phyloP scores from a whole-genome alignment of 1,140 invertebrate genomes.

The Pseudoatta argentina region DNA sequence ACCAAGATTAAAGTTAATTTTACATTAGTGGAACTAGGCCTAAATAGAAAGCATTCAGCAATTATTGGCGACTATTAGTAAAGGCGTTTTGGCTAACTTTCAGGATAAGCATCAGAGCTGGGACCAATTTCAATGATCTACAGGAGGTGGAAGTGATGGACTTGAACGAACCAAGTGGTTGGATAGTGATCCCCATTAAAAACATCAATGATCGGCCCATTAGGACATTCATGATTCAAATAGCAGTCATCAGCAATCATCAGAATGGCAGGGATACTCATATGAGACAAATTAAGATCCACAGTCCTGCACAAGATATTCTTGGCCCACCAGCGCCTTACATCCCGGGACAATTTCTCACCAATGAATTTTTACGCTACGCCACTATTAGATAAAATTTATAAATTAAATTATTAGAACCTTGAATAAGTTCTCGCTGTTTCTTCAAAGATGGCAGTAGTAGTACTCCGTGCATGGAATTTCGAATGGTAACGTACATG shows the following conservation, averaged over 20 bases:
- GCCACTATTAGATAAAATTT: slow-evolving; percentile 90
- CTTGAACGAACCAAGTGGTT: slow-evolving; percentile 97
- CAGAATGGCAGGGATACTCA: slow-evolving; percentile 99
- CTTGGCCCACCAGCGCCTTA: slow-evolving; percentile 90
- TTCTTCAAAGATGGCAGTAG: too few species aligned
- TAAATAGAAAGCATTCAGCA: not conserved
- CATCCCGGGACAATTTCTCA: slow-evolving; percentile 92
- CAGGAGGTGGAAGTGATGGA: slow-evolving; percentile 98
- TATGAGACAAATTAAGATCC: slow-evolving; percentile 98
- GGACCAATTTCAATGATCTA: slow-evolving; percentile 99
- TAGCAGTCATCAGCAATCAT: slow-evolving; percentile 98
- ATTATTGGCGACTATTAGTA: not conserved
- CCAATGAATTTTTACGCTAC: slow-evolving; percentile 93
- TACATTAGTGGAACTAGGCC: too few species aligned
- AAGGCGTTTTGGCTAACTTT: not conserved
- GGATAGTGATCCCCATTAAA: slow-evolving; percentile 97
- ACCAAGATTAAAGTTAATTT: too few species aligned
- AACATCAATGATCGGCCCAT: slow-evolving; percentile 95
- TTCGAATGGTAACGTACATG: too few species aligned
- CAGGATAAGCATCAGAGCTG: slow-evolving; percentile 97
- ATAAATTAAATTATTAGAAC: slow-evolving; percentile 58
- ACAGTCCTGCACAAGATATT: slow-evolving; percentile 94
- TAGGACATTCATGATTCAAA: slow-evolving; percentile 98
- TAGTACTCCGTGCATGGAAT: too few species aligned
- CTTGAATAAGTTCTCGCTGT: too few species aligned